Evolutionary conservation across 2,113 vertebrate species (phyloP).

Genomic region (Trichomycterus rosablanca): DNA sequence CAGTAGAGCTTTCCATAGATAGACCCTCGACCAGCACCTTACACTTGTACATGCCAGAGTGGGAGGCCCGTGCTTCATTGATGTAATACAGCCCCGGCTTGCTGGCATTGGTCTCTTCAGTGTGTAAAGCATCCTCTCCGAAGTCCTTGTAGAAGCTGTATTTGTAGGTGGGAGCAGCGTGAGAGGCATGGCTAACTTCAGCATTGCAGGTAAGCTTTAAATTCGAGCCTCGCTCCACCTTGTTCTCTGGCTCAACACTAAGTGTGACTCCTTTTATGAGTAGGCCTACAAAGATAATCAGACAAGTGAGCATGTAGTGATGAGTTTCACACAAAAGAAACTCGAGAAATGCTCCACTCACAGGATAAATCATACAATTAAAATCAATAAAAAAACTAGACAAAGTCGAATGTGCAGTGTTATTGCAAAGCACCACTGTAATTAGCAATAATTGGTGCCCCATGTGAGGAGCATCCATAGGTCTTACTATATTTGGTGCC

Average conservation of each 20-base stretch:
- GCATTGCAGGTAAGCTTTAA: constrained; percentile 56
- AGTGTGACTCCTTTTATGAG: constrained; percentile 42
- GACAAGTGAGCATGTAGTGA: not conserved
- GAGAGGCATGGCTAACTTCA: not conserved
- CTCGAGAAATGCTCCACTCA: too few relatives aligned
- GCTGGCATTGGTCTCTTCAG: not conserved
- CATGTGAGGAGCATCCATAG: too few relatives aligned
- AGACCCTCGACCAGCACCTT: constrained; percentile 17
- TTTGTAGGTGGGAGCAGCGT: constrained; percentile 4
- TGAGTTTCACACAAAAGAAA: too few relatives aligned
- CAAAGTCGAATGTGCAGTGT: too few relatives aligned
- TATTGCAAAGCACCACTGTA: too few relatives aligned
- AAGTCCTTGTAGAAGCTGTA: constrained; percentile 57
- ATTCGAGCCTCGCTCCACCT: constrained; percentile 49
- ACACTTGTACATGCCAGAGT: constrained; percentile 62
- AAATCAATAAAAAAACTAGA: too few relatives aligned
- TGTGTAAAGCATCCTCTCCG: not conserved
- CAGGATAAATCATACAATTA: too few relatives aligned
- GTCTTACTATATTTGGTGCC: too few relatives aligned
- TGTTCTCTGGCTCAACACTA: constrained; percentile 44
- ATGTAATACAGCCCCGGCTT: constrained; percentile 43
- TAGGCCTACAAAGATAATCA: constrained; percentile 34
- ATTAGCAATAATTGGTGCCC: too few relatives aligned
- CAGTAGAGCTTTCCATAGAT: accelerated
- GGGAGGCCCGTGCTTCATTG: constrained; percentile 34